Conservation (phyloP, 2,797 vertebrate species). For the Astyanax mexicanus region DNA sequence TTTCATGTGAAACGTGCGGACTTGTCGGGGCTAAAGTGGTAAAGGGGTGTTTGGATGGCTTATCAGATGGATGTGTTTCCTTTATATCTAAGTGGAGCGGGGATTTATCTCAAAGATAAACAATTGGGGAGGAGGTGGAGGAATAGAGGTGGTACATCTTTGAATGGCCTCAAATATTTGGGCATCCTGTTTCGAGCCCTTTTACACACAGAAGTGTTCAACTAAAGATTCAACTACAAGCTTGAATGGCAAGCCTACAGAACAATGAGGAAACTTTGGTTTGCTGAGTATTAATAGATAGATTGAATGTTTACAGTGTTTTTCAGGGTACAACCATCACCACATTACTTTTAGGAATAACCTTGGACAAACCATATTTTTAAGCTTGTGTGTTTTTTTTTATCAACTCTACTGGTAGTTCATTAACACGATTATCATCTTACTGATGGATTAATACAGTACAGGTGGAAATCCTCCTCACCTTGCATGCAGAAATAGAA, state of each 20-base stretch:
- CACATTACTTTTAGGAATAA: no score
- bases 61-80: constrained; percentile 83
- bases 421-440: no score
- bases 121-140: constrained; percentile 50
- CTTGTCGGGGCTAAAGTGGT: constrained; percentile 64
- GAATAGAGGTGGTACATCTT: constrained; percentile 31
- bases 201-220: constrained; percentile 21
- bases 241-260: not conserved
- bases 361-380: no score
- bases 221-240: no score
- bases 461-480: no score
- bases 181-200: constrained; percentile 67
- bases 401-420: no score
- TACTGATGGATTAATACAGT: no score
- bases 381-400: no score
- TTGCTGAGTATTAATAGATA: no score
- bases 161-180: constrained; percentile 64
- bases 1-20: constrained; percentile 79
- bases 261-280: not conserved
- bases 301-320: no score
- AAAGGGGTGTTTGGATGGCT: constrained; percentile 62
- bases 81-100: constrained; percentile 71
- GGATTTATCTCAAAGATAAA: constrained; percentile 76
- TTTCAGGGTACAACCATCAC: no score
- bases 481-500: no score